These are phyloP conservation scores for Gryllus longicercus DNA, from an alignment of 2,888 invertebrate species.

Conservation along the genomic window DNA sequence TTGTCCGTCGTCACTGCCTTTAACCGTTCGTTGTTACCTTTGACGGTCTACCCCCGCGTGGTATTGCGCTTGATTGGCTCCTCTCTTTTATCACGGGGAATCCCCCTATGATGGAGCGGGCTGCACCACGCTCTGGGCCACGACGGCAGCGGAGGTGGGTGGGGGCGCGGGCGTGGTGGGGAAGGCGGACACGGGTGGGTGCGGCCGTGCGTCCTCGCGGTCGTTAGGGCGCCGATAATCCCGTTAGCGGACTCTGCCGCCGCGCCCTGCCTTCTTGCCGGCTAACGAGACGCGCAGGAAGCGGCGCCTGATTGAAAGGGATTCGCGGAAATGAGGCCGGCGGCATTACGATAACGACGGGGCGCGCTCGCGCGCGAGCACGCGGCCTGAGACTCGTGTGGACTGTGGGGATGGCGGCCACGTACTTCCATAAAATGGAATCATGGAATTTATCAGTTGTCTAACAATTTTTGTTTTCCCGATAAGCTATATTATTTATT, in stretches of 20 bases:
- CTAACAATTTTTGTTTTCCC: too few species aligned
- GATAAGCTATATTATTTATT: too few species aligned
- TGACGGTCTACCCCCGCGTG: not conserved
- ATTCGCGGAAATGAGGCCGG: constrained; percentile 1
- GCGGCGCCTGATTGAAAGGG: constrained; percentile 17
- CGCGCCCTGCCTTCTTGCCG: not conserved
- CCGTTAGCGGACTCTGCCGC: too few species aligned
- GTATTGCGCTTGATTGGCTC: not conserved
- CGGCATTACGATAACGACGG: not conserved
- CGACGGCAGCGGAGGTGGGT: not conserved
- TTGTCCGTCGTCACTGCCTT: too few species aligned
- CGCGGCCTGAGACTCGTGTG: too few species aligned
- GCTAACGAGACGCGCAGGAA: constrained; percentile 9
- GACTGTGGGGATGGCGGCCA: too few species aligned
- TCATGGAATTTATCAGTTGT: too few species aligned
- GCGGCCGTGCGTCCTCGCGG: too few species aligned
- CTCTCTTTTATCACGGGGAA: not conserved
- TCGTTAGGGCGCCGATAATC: too few species aligned
- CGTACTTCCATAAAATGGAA: too few species aligned
- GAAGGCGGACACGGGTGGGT: not conserved
- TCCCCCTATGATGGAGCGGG: not conserved
- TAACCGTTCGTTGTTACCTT: too few species aligned
- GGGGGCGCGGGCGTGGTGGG: not conserved
- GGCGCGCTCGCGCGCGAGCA: not conserved
- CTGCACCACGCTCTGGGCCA: not conserved